A percentile compares a stretch with the other conserved stretches of the same genome.
Conservation (phyloP, 2,797 vertebrate genomes). For the Cercopithecus hamlyni region DNA sequence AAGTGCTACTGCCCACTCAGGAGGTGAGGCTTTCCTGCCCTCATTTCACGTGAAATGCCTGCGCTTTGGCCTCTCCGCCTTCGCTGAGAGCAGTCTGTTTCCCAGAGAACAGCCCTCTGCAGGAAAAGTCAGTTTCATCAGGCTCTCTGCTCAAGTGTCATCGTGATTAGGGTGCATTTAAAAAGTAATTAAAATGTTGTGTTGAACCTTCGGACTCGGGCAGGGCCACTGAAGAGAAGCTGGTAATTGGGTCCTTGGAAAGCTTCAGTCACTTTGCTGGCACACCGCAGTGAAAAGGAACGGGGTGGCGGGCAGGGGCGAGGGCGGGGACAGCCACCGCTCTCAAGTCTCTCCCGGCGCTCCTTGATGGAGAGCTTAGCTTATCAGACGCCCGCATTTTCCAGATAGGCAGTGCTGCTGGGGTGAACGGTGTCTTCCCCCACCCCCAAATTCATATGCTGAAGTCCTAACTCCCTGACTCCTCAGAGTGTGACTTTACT, state of each 20-base stretch:
- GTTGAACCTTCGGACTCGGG: slow-evolving; percentile 62
- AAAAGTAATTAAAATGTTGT: slow-evolving; percentile 80
- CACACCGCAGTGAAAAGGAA: background rate
- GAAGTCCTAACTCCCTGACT: background rate
- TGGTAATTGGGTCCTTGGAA: slow-evolving; percentile 62
- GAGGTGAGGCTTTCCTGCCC: background rate
- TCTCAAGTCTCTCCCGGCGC: background rate
- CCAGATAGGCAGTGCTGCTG: background rate
- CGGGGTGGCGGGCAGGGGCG: background rate
- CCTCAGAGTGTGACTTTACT: background rate
- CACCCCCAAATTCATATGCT: accelerated
- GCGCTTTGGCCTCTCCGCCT: background rate
- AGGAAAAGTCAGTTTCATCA: slow-evolving; percentile 64
- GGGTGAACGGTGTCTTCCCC: too few relatives aligned
- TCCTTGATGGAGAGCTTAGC: background rate
- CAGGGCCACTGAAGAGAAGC: slow-evolving; percentile 63
- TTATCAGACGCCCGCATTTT: background rate
- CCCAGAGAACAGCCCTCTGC: slow-evolving; percentile 55
- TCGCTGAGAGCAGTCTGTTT: slow-evolving; percentile 35
- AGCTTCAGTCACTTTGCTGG: slow-evolving; percentile 48
- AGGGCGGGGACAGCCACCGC: background rate
- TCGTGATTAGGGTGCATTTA: slow-evolving; percentile 74
- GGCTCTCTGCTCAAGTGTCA: background rate
- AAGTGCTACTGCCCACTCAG: accelerated
- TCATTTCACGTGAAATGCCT: background rate